Evolutionary conservation across 2,797 vertebrate genomes (phyloP).

Genomic region (Pelobates cultripes): DNA sequence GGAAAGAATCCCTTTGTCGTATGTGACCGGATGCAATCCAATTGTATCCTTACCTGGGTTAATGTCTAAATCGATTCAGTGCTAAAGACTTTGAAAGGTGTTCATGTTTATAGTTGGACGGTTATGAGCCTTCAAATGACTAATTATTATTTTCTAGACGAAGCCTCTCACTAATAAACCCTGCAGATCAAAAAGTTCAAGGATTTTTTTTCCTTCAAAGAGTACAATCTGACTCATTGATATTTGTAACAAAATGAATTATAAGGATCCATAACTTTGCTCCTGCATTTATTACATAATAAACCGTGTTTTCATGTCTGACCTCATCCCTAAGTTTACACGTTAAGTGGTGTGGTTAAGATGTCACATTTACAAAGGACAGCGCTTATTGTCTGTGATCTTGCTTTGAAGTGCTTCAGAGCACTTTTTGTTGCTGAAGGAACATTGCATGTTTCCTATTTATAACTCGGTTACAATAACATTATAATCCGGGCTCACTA

Average conservation of each 20-base stretch:
- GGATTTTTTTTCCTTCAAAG: not conserved
- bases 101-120: not conserved
- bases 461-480: not conserved
- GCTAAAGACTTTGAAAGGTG: not conserved
- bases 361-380: not conserved
- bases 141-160: not conserved
- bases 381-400: not conserved
- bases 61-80: not conserved
- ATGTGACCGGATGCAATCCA: too few species aligned
- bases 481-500: not conserved
- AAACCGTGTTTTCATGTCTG: not conserved
- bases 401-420: slow-evolving; percentile 1
- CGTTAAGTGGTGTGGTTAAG: not conserved
- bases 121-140: too few species aligned
- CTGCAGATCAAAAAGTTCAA: not conserved
- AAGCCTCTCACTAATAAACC: slow-evolving; percentile 5
- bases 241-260: slow-evolving; percentile 17
- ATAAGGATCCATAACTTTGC: slow-evolving; percentile 1
- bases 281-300: not conserved
- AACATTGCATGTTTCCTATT: not conserved
- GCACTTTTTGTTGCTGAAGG: not conserved
- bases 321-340: not conserved
- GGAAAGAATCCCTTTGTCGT: too few species aligned
- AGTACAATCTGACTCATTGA: slow-evolving; percentile 13
- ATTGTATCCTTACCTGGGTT: too few species aligned